These are phyloP conservation scores for Erethizon dorsatum DNA, from an alignment of 2,797 vertebrate species.

Conservation along the genomic window DNA sequence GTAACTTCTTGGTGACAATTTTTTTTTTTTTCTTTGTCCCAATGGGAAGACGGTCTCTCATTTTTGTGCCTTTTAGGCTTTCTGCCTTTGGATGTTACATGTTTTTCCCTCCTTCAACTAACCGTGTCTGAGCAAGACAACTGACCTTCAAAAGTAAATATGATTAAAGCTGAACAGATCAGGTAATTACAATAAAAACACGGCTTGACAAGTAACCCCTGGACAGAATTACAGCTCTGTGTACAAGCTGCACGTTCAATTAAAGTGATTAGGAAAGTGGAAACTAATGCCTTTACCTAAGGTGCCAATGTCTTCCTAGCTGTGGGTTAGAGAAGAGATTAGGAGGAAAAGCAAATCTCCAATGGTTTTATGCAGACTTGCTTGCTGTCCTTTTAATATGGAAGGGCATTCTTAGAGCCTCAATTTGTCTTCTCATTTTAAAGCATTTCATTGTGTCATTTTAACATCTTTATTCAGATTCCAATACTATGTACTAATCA, in stretches of 20 bases:
- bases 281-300: conserved; percentile 85
- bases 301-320: conserved; percentile 51
- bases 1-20: neutral
- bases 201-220: conserved; percentile 91
- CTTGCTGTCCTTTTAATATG: neutral
- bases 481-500: neutral
- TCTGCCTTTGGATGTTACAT: conserved; percentile 78
- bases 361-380: neutral
- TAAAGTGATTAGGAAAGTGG: conserved; percentile 83
- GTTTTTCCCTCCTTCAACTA: conserved; percentile 82
- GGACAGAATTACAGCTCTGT: conserved; percentile 89
- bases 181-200: conserved; percentile 92
- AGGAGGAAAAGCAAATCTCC: neutral
- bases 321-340: conserved; percentile 22
- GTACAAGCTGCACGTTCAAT: conserved; percentile 88
- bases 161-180: conserved; percentile 92
- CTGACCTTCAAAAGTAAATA: conserved; percentile 92
- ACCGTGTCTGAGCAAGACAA: conserved; percentile 87
- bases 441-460: conserved; percentile 15
- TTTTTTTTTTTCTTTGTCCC: conserved; percentile 48
- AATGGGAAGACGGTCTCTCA: neutral
- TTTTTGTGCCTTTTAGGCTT: conserved; percentile 36
- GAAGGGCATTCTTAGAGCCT: neutral
- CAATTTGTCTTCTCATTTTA: neutral
- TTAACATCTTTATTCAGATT: conserved; percentile 15